Evolutionary conservation across 2,888 invertebrate genomes (phyloP).

Genomic region (Idaea straminata): DNA sequence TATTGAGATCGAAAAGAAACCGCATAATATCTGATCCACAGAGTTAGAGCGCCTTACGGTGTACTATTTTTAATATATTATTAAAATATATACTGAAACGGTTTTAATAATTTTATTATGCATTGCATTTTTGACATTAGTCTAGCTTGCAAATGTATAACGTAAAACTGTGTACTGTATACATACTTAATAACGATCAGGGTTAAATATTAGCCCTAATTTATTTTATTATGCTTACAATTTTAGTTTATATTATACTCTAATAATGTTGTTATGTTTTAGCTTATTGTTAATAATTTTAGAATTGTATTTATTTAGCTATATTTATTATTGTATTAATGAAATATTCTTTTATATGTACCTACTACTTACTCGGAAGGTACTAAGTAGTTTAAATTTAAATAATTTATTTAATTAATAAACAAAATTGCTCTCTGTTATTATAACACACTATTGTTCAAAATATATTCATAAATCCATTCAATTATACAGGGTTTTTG

Average conservation of each 20-base stretch:
- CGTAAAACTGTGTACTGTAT: not conserved
- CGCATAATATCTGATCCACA: no score
- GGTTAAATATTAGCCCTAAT: not conserved
- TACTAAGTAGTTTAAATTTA: not conserved
- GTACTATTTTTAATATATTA: not conserved
- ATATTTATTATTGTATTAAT: not conserved
- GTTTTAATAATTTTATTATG: not conserved
- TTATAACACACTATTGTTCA: not conserved
- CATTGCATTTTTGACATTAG: not conserved
- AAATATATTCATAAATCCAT: not conserved
- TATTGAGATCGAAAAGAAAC: not conserved
- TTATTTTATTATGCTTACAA: not conserved
- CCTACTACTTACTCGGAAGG: not conserved
- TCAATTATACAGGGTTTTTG: not conserved
- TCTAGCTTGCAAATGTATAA: not conserved
- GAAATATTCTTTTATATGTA: not conserved
- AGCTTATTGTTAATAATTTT: conserved; percentile 10
- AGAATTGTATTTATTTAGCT: not conserved
- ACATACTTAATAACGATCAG: not conserved
- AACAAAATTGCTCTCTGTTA: not conserved
- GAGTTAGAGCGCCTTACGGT: not conserved
- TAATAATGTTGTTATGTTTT: not conserved
- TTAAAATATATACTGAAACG: not conserved
- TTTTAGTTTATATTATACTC: not conserved
- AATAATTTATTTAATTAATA: not conserved